Percentiles rank a stretch among this genome's conserved stretches.
Evolutionary conservation across 2,888 invertebrate species (phyloP).

Genomic region (Disparrhopalites patrizii): DNA sequence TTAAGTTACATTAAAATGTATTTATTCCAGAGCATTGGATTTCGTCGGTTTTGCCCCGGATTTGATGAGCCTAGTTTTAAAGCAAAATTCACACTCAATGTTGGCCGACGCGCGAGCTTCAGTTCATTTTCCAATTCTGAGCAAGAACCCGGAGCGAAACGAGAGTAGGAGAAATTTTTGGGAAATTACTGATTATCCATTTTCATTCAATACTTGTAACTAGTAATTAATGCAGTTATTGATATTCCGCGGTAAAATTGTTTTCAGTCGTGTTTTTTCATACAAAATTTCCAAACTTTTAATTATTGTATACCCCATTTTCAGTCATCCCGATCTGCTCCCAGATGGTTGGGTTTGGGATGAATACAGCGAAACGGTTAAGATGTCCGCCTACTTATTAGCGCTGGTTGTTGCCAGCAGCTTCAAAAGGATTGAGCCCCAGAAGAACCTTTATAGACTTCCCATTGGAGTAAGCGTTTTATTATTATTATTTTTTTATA

Average conservation of each 20-base stretch:
- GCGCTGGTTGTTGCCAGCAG: slow-evolving; percentile 37
- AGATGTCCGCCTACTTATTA: slow-evolving; percentile 40
- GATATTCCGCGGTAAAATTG: too few relatives aligned
- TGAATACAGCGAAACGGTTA: slow-evolving; percentile 13
- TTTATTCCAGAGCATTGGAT: not conserved
- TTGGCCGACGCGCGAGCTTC: slow-evolving; percentile 28
- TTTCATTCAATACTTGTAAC: too few relatives aligned
- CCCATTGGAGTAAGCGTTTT: slow-evolving; percentile 21
- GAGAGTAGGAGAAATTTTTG: too few relatives aligned
- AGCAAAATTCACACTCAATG: slow-evolving; percentile 31
- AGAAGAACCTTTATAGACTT: slow-evolving; percentile 9
- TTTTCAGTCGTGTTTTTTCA: too few relatives aligned
- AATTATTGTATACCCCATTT: too few relatives aligned
- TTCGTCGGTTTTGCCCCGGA: slow-evolving; percentile 33
- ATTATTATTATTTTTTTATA: too few relatives aligned
- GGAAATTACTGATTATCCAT: too few relatives aligned
- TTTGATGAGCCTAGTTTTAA: slow-evolving; percentile 39
- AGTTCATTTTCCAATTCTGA: slow-evolving; percentile 23
- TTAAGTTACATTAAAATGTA: too few relatives aligned
- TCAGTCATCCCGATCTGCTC: too few relatives aligned
- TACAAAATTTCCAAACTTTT: too few relatives aligned
- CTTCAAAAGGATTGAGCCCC: not conserved
- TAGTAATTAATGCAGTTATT: too few relatives aligned
- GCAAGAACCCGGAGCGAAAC: too few relatives aligned
- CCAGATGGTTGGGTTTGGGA: slow-evolving; percentile 16